Evolutionary conservation across 1,140 invertebrate species (phyloP).

Genomic region (Pogonomyrmex californicus): DNA sequence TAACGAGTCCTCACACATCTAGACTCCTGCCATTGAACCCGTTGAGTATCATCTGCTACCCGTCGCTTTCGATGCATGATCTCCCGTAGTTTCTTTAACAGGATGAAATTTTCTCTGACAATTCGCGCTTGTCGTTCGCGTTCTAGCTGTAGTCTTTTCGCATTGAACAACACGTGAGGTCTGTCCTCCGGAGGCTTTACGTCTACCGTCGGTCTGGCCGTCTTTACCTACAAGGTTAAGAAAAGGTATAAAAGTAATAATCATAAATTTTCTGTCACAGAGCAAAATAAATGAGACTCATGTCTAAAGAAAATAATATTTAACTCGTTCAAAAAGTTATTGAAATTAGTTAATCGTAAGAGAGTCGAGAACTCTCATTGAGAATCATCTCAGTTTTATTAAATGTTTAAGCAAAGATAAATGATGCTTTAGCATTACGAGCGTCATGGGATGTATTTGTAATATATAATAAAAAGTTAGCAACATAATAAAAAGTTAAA

Average conservation of each 20-base stretch:
- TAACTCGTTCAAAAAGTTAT: not conserved
- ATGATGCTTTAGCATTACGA: too few relatives aligned
- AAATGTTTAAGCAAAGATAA: too few relatives aligned
- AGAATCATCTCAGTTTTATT: too few relatives aligned
- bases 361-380: too few relatives aligned
- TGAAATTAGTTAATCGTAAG: too few relatives aligned
- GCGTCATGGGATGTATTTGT: too few relatives aligned
- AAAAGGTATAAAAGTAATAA: constrained; percentile 7
- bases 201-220: constrained; percentile 81
- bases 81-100: constrained; percentile 80
- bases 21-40: constrained; percentile 76
- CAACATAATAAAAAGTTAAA: too few relatives aligned
- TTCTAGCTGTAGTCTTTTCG: constrained; percentile 83
- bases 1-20: constrained; percentile 81
- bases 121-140: constrained; percentile 82
- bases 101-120: constrained; percentile 83
- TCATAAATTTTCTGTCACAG: not conserved
- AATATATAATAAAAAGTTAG: too few relatives aligned
- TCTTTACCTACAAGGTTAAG: constrained; percentile 76
- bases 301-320: not conserved
- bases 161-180: constrained; percentile 81
- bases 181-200: constrained; percentile 79
- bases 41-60: constrained; percentile 63
- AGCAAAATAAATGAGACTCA: not conserved
- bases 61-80: constrained; percentile 82